Evolutionary conservation across 2,888 invertebrate species (phyloP).

Genomic region (Cerceris ruficornis): DNA sequence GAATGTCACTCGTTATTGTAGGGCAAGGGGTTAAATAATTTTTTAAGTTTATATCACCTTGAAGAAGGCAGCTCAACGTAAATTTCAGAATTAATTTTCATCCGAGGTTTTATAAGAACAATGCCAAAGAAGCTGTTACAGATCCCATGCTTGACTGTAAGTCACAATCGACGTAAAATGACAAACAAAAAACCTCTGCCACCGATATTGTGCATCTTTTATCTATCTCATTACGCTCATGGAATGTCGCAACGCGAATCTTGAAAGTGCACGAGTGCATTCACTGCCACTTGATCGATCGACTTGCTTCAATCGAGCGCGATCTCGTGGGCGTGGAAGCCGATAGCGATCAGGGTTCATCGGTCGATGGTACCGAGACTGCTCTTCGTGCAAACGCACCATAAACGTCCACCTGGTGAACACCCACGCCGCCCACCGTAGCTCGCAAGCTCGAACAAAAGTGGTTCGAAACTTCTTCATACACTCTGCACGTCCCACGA

Average conservation of each 20-base stretch:
- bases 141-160: no score
- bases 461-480: constrained; percentile 20
- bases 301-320: constrained; percentile 35
- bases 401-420: constrained; percentile 67
- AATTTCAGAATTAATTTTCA: no score
- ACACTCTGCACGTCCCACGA: constrained; percentile 12
- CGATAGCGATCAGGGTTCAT: constrained; percentile 61
- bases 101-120: no score
- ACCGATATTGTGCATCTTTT: background rate
- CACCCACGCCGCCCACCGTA: constrained; percentile 67
- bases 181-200: no score
- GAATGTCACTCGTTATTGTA: no score
- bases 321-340: constrained; percentile 38
- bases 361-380: constrained; percentile 55
- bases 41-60: no score
- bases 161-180: no score
- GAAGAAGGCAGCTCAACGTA: no score
- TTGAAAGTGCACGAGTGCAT: constrained; percentile 9
- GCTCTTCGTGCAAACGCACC: constrained; percentile 55
- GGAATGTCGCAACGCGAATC: background rate
- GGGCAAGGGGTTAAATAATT: no score
- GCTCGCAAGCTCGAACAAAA: constrained; percentile 19
- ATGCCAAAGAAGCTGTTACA: no score
- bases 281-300: constrained; percentile 39
- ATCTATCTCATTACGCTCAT: background rate